Evolutionary conservation across 2,113 vertebrate species (phyloP).

Genomic region (Amia ocellicauda): DNA sequence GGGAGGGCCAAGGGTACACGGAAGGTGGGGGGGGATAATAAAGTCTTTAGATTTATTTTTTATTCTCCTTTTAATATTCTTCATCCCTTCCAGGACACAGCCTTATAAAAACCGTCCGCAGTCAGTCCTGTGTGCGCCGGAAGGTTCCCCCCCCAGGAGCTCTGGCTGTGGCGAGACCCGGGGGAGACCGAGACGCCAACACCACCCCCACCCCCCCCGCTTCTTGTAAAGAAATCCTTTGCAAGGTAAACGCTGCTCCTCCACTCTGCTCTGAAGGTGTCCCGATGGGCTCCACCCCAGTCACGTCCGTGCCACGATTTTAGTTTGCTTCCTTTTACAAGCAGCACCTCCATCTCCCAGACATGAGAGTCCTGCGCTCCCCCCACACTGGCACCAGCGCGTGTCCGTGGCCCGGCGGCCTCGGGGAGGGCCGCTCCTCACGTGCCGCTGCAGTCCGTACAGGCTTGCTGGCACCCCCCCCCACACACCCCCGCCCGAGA

Average conservation of each 20-base stretch:
- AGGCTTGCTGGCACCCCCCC: neutral
- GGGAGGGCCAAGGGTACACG: conserved; percentile 33
- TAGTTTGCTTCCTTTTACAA: too few relatives aligned
- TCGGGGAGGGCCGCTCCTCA: neutral
- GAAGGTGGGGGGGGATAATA: conserved; percentile 63
- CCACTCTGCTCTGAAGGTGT: too few relatives aligned
- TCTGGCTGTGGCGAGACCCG: too few relatives aligned
- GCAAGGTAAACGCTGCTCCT: too few relatives aligned
- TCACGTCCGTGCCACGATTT: too few relatives aligned
- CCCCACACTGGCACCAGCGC: neutral
- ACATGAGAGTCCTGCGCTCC: neutral
- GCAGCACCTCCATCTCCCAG: neutral
- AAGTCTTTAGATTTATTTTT: conserved; percentile 6
- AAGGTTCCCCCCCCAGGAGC: too few relatives aligned
- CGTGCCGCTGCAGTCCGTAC: neutral
- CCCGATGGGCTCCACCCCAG: too few relatives aligned
- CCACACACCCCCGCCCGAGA: too few relatives aligned
- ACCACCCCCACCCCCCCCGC: too few relatives aligned
- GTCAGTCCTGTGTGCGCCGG: too few relatives aligned
- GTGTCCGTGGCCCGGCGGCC: neutral
- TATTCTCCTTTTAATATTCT: neutral
- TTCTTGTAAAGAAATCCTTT: too few relatives aligned
- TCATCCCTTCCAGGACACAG: neutral
- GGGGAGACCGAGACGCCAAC: too few relatives aligned
- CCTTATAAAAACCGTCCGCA: neutral